Evolutionary conservation across 2,888 invertebrate genomes (phyloP).

Genomic region (Platycnemis pennipes): DNA sequence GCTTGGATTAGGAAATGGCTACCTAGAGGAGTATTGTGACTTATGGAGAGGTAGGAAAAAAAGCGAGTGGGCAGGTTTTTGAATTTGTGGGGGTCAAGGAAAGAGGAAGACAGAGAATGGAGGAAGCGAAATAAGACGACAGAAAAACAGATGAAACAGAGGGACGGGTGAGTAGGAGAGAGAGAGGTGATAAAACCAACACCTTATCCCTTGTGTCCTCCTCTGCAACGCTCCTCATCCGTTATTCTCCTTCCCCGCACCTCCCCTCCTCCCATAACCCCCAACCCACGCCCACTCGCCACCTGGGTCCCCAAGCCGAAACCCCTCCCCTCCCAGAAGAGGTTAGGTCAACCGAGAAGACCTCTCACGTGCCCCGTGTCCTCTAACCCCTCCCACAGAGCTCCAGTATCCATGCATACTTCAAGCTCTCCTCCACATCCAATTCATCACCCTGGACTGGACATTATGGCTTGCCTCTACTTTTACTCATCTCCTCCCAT

Average conservation of each 20-base stretch:
- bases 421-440: background rate
- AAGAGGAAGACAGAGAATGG: background rate
- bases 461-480: background rate
- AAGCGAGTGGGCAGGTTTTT: background rate
- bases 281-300: slow-evolving; percentile 33
- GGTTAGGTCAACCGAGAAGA: slow-evolving; percentile 56
- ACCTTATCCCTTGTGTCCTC: slow-evolving; percentile 64
- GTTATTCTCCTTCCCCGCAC: background rate
- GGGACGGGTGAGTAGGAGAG: background rate
- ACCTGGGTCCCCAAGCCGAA: slow-evolving; percentile 43
- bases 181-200: slow-evolving; percentile 63
- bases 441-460: slow-evolving; percentile 3
- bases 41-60: background rate
- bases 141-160: slow-evolving; percentile 43
- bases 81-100: background rate
- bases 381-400: background rate
- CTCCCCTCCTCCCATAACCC: background rate
- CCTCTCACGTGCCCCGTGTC: slow-evolving; percentile 14
- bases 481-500: background rate
- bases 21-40: background rate
- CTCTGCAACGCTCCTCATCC: background rate
- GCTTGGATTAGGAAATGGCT: background rate
- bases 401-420: slow-evolving; percentile 10
- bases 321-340: background rate
- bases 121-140: slow-evolving; percentile 14